These are phyloP conservation scores for Coregonus suidteri DNA, from an alignment of 2,797 vertebrate species.

Conservation along the genomic window DNA sequence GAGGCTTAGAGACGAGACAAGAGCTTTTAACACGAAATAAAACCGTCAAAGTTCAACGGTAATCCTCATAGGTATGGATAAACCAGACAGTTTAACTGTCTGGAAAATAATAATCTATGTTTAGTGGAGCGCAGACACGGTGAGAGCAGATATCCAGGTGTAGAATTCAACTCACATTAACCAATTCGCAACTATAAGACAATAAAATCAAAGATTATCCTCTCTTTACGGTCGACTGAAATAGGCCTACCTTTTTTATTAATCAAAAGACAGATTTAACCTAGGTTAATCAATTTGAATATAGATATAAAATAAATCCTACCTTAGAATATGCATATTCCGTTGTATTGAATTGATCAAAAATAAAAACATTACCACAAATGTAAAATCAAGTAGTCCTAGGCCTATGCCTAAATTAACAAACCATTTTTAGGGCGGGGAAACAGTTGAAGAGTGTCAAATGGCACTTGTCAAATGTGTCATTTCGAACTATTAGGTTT, in stretches of 20 bases:
- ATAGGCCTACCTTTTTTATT: neutral
- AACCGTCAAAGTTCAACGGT: conserved; percentile 67
- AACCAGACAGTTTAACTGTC: conserved; percentile 20
- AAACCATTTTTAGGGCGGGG: neutral
- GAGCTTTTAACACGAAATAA: conserved; percentile 66
- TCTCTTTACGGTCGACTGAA: neutral
- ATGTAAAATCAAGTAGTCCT: neutral
- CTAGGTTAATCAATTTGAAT: neutral
- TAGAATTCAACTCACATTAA: neutral
- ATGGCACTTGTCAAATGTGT: too few relatives aligned
- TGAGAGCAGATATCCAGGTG: neutral
- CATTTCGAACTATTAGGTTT: too few relatives aligned
- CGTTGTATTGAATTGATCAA: neutral
- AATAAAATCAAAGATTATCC: too few relatives aligned
- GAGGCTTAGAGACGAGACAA: conserved; percentile 70
- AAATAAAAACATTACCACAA: neutral
- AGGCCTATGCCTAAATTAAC: neutral
- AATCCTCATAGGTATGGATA: conserved; percentile 58
- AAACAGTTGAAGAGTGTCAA: too few relatives aligned
- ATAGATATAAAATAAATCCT: neutral
- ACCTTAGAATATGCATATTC: neutral
- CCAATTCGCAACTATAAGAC: neutral
- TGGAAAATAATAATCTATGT: neutral
- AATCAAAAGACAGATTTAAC: neutral
- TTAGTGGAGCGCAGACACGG: neutral